phyloP scores from a whole-genome alignment of 2,113 vertebrate genomes.

The Dermatemys mawii region DNA sequence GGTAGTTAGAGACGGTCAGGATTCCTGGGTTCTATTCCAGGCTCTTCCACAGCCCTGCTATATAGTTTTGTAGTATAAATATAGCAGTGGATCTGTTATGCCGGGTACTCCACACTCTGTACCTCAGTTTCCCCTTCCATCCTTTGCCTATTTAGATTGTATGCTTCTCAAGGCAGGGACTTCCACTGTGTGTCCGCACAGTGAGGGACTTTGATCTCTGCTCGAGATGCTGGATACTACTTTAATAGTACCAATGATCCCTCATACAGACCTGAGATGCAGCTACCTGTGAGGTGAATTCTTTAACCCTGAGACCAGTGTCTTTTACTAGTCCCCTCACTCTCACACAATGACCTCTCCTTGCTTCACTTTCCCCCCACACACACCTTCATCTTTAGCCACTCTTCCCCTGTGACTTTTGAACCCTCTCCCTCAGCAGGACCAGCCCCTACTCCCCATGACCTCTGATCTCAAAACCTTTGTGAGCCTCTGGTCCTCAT shows the following conservation, averaged over 20 bases:
- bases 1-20: not conserved
- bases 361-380: not conserved
- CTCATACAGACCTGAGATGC: not conserved
- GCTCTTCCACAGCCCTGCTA: not conserved
- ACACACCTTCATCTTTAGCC: not conserved
- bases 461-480: not conserved
- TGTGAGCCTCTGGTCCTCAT: not conserved
- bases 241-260: not conserved
- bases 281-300: not conserved
- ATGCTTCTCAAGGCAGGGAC: not conserved
- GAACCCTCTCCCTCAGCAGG: not conserved
- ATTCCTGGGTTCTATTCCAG: not conserved
- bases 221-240: not conserved
- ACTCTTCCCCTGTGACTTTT: not conserved
- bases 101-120: not conserved
- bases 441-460: not conserved
- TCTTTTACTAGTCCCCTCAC: not conserved
- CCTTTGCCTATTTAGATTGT: not conserved
- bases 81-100: not conserved
- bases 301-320: not conserved
- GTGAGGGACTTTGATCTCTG: not conserved
- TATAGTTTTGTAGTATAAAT: not conserved
- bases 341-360: not conserved
- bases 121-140: not conserved
- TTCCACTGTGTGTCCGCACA: not conserved